Conservation (phyloP, 2,888 invertebrate genomes). For the Himalopsyche kuldschensis region DNA sequence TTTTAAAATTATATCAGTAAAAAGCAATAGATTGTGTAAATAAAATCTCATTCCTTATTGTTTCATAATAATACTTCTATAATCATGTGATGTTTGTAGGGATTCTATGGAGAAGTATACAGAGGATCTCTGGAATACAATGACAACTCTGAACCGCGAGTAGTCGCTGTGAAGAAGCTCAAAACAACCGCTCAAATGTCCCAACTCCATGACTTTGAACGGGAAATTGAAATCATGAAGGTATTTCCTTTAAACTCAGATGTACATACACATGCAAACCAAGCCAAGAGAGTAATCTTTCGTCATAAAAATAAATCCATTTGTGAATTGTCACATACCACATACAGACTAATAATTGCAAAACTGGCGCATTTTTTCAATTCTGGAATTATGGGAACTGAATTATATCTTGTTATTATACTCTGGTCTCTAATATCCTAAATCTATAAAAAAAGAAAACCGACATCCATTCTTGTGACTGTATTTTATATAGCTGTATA, state of each 20-base stretch:
- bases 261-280: neutral
- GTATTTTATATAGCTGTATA: neutral
- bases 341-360: too few species aligned
- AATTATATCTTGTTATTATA: too few species aligned
- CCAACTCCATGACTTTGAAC: constrained; percentile 72
- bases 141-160: constrained; percentile 55
- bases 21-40: too few species aligned
- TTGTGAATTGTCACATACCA: too few species aligned
- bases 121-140: constrained; percentile 70
- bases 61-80: neutral
- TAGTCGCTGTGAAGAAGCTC: constrained; percentile 70
- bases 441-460: too few species aligned
- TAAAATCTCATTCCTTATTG: neutral
- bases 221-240: constrained; percentile 88
- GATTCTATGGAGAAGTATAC: constrained; percentile 86
- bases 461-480: too few species aligned
- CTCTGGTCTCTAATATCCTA: too few species aligned
- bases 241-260: too few species aligned
- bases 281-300: too few species aligned
- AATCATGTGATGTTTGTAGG: constrained; percentile 51
- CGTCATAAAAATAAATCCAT: too few species aligned
- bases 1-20: neutral
- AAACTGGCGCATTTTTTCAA: too few species aligned
- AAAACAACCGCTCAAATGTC: constrained; percentile 56
- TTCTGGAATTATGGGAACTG: too few species aligned